A percentile compares a stretch with the other conserved stretches of the same genome.
Conservation (phyloP, 2,888 invertebrate species). For the Noctua comes region DNA sequence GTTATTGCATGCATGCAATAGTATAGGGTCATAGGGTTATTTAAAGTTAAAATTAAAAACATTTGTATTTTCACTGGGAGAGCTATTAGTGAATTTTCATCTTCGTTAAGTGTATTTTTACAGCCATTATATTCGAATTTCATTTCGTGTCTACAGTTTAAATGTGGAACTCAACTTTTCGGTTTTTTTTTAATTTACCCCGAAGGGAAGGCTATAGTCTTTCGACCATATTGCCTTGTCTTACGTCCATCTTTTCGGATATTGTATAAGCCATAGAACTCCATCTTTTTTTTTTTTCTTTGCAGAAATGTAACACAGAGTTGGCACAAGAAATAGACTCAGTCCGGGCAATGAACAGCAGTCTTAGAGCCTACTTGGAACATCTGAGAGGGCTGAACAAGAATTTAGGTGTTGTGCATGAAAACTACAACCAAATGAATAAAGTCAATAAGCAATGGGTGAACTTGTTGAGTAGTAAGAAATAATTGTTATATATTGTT, state of each 20-base stretch:
- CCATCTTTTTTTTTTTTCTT: slow-evolving; percentile 36
- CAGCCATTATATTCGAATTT: neutral
- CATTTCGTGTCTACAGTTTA: neutral
- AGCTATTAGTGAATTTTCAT: neutral
- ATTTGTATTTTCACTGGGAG: neutral
- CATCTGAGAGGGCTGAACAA: slow-evolving; percentile 76
- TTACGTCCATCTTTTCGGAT: too few relatives aligned
- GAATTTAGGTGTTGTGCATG: slow-evolving; percentile 74
- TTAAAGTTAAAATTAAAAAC: neutral
- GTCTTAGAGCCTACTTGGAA: slow-evolving; percentile 77
- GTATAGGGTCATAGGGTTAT: neutral
- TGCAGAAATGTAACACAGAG: slow-evolving; percentile 76
- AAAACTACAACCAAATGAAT: slow-evolving; percentile 77
- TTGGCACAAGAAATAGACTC: slow-evolving; percentile 80
- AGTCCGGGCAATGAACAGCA: slow-evolving; percentile 76
- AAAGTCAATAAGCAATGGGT: slow-evolving; percentile 83
- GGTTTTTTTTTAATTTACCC: too few relatives aligned
- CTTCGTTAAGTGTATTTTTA: neutral
- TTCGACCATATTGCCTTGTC: too few relatives aligned
- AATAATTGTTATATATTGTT: slow-evolving; percentile 37
- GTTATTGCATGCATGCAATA: neutral
- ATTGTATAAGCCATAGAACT: neutral
- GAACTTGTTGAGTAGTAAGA: slow-evolving; percentile 67
- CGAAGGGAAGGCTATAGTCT: too few relatives aligned
- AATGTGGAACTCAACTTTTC: neutral